These are phyloP conservation scores for Chaetura pelagica DNA, from an alignment of 2,113 vertebrate species.

Conservation along the genomic window DNA sequence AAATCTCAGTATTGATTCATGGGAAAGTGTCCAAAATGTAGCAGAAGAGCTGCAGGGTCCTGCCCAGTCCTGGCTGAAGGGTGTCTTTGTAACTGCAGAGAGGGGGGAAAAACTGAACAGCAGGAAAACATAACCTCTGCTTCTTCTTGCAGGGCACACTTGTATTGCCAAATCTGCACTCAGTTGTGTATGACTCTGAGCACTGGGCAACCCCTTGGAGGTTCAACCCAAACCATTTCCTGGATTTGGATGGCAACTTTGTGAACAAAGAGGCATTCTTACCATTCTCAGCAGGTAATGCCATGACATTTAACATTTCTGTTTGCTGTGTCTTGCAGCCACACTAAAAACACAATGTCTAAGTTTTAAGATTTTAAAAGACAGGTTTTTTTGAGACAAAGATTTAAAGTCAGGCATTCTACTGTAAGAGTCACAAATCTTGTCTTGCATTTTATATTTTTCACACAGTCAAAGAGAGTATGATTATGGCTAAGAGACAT, in stretches of 20 bases:
- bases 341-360: neutral
- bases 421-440: neutral
- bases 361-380: neutral
- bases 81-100: neutral
- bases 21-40: neutral
- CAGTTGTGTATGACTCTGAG: slow-evolving; percentile 51
- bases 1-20: neutral
- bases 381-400: neutral
- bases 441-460: neutral
- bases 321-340: neutral
- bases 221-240: slow-evolving; percentile 73
- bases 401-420: neutral
- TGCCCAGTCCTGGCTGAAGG: neutral
- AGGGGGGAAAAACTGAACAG: neutral
- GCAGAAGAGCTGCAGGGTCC: neutral
- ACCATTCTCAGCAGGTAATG: slow-evolving; percentile 74
- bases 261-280: slow-evolving; percentile 69
- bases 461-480: neutral
- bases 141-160: slow-evolving; percentile 61
- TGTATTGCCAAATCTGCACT: slow-evolving; percentile 67
- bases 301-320: neutral
- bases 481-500: neutral
- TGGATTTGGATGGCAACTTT: slow-evolving; percentile 70
- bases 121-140: neutral
- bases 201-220: slow-evolving; percentile 62